A percentile compares a stretch with the other conserved stretches of the same genome.
phyloP scores from a whole-genome alignment of 1,140 invertebrate genomes.

The Dendroctonus ponderosae region DNA sequence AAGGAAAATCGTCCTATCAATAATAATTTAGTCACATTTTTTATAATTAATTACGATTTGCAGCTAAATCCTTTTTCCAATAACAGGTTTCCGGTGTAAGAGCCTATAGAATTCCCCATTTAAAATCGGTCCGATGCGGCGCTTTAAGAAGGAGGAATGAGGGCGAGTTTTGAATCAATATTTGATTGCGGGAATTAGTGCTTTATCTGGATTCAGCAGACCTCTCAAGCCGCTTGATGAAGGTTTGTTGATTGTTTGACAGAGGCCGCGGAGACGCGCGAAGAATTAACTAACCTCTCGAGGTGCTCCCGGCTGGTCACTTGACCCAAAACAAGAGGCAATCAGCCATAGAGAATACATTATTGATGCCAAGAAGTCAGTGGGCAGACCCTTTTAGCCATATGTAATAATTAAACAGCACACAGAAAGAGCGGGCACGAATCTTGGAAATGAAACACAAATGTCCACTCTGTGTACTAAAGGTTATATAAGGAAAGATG shows the following conservation, averaged over 20 bases:
- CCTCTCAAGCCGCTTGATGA: constrained; percentile 48
- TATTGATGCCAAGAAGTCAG: constrained; percentile 22
- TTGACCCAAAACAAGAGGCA: constrained; percentile 32
- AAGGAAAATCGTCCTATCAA: too few relatives aligned
- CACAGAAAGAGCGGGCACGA: too few relatives aligned
- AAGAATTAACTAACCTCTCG: constrained; percentile 50
- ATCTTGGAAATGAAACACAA: too few relatives aligned
- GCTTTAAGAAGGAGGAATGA: constrained; percentile 46
- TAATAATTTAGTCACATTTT: too few relatives aligned
- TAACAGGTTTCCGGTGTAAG: constrained; percentile 8
- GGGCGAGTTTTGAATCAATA: constrained; percentile 53
- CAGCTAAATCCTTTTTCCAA: not conserved
- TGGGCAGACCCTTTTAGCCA: too few relatives aligned
- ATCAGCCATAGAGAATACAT: constrained; percentile 24
- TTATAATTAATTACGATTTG: too few relatives aligned
- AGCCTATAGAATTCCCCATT: constrained; percentile 24
- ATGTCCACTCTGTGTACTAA: too few relatives aligned
- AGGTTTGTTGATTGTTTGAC: constrained; percentile 52
- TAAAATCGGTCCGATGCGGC: constrained; percentile 23
- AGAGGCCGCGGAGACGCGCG: constrained; percentile 50
- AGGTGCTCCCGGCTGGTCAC: constrained; percentile 36
- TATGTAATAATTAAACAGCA: too few relatives aligned
- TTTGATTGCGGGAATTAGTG: constrained; percentile 54
- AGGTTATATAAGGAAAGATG: too few relatives aligned
- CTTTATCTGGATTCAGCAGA: constrained; percentile 53